Conservation (phyloP, 2,797 vertebrate genomes). For the Mastacembelus armatus region DNA sequence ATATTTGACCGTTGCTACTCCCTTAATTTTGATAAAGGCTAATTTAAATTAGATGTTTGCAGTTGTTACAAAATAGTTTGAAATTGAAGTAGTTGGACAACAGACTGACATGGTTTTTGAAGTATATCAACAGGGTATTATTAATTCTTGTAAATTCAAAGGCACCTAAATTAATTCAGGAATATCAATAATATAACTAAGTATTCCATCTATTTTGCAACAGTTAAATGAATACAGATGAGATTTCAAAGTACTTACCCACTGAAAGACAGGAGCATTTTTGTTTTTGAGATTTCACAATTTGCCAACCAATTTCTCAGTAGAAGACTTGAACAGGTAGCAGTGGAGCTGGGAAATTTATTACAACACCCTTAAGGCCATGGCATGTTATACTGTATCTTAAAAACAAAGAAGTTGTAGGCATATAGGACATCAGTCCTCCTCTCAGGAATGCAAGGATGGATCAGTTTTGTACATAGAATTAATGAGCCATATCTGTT, state of each 20-base stretch:
- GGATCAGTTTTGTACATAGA: not conserved
- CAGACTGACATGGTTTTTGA: not conserved
- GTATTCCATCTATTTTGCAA: slow-evolving; percentile 7
- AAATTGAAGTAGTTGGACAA: too few relatives aligned
- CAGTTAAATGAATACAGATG: not conserved
- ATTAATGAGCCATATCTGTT: not conserved
- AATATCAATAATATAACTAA: not conserved
- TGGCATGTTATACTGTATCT: slow-evolving; percentile 33
- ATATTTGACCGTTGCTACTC: not conserved
- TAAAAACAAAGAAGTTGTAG: slow-evolving; percentile 8
- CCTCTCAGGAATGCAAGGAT: not conserved
- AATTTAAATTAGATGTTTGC: not conserved
- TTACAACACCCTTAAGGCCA: slow-evolving; percentile 8
- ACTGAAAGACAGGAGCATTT: slow-evolving; percentile 1
- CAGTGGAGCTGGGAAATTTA: slow-evolving; percentile 17
- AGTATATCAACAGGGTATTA: too few relatives aligned
- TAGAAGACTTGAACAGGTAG: slow-evolving; percentile 10
- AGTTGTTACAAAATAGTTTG: not conserved
- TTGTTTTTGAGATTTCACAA: slow-evolving; percentile 29
- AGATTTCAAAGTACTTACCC: slow-evolving; percentile 2
- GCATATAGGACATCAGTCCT: slow-evolving; percentile 7
- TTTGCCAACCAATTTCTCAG: slow-evolving; percentile 30
- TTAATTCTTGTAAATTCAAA: not conserved
- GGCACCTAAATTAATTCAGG: not conserved
- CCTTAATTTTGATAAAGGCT: not conserved